phyloP scores from a whole-genome alignment of 2,113 vertebrate species.

The Mustela nigripes region DNA sequence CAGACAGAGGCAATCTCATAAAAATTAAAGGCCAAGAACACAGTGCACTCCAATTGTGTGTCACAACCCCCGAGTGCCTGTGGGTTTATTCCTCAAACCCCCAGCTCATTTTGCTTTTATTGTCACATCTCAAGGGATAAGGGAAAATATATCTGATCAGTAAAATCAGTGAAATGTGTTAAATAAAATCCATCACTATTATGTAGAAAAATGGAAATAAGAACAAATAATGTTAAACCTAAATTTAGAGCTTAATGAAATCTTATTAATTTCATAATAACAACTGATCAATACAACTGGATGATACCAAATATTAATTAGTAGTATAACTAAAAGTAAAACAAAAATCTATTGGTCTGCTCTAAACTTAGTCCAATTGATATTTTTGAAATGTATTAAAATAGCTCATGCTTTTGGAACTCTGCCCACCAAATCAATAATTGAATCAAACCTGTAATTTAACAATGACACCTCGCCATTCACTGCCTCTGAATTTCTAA shows the following conservation, averaged over 20 bases:
- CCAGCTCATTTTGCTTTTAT: neutral
- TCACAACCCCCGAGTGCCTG: neutral
- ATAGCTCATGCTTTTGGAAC: neutral
- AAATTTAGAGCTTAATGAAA: neutral
- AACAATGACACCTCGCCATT: neutral
- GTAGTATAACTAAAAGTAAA: neutral
- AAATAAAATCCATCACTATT: neutral
- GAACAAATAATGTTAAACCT: neutral
- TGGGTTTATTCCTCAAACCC: neutral
- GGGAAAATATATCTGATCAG: neutral
- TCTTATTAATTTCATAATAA: neutral
- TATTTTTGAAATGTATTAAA: neutral
- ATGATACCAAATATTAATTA: neutral
- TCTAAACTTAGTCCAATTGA: neutral
- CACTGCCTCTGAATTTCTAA: neutral
- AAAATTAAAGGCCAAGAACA: conserved; percentile 69
- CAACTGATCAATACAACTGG: neutral
- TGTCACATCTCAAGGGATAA: neutral
- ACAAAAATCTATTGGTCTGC: neutral
- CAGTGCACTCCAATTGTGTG: neutral
- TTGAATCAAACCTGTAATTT: neutral
- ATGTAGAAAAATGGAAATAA: neutral
- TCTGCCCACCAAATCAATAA: neutral
- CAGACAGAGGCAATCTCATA: conserved; percentile 49
- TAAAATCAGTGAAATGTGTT: neutral